A percentile compares a stretch with the other conserved stretches of the same genome.
phyloP scores from a whole-genome alignment of 2,797 vertebrate genomes.

The Cetoscarus ocellatus region DNA sequence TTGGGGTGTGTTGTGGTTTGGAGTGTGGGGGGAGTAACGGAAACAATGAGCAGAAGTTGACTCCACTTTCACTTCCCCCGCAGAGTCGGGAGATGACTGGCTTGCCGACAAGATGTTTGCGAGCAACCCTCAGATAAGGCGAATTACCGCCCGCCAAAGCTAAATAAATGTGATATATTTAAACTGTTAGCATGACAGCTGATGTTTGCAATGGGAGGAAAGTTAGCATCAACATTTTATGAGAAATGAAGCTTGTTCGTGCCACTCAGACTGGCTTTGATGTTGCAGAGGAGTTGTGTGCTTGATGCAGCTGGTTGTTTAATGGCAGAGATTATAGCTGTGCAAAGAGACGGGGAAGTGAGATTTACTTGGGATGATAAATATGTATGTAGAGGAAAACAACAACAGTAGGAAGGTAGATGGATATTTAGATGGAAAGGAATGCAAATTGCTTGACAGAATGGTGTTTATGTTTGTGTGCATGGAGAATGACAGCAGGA shows the following conservation, averaged over 20 bases:
- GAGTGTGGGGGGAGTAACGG: constrained; percentile 43
- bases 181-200: constrained; percentile 47
- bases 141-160: constrained; percentile 61
- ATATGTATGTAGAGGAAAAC: constrained; percentile 2
- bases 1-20: constrained; percentile 29
- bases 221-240: constrained; percentile 51
- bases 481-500: constrained; percentile 63
- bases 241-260: constrained; percentile 63
- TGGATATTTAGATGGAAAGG: constrained; percentile 33
- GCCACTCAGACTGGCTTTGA: constrained; percentile 56
- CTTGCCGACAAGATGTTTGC: constrained; percentile 66
- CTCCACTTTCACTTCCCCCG: constrained; percentile 44
- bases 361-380: not conserved
- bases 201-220: constrained; percentile 32
- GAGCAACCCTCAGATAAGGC: constrained; percentile 66
- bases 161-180: constrained; percentile 66
- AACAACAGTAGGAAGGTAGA: constrained; percentile 14
- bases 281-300: constrained; percentile 39
- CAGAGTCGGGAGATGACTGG: constrained; percentile 36
- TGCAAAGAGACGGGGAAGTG: constrained; percentile 32
- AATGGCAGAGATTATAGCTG: constrained; percentile 49
- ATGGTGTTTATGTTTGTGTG: constrained; percentile 19
- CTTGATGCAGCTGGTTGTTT: constrained; percentile 49
- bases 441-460: constrained; percentile 5
- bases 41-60: constrained; percentile 69